Evolutionary conservation across 2,888 invertebrate species (phyloP), one percentile per base, ranked within the genome.

Genomic region (Parthenolecanium corni): DNA sequence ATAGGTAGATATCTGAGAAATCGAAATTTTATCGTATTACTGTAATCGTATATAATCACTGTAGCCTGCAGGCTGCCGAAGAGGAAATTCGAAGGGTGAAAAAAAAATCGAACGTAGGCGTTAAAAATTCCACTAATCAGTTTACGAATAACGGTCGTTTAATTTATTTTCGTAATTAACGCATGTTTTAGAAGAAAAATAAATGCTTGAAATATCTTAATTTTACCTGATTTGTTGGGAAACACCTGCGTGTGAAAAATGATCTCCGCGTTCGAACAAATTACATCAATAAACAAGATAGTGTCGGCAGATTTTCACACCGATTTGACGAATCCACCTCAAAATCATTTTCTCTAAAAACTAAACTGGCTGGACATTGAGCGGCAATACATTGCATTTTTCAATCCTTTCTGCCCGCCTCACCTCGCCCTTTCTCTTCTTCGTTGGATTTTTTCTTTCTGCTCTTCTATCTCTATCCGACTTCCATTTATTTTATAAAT

Each of bases 221-320:
- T 57, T 57, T 57, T 57, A 57, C 57, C 57, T 57, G 57, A 57
- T 57, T 57, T 47, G 46, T 46, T 44, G 31, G 46, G 57, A 57
- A 57, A 57, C 57, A 57, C 57, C 57, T 57, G 57, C 46, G 57
- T 57, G 57, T 57, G 57, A 57, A 57, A 57, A 57, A 57, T 57
- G 18, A 57, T 57, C 57, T 46, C 36, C 24, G 57, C 31, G 47
- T 47, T 25, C 46, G n/a, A 47, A 57, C 57, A 57, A 57, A 47
- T 57, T 57, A 57, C 57, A 57, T 57, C 57, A 57, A 57, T 57
- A 57, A 57, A 57, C 57, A 57, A 57, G 57, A 46, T 47, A 57
- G 57, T 57, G 57, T 57, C 46, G 47, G 57, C 57, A 57, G 57
- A 57, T 36, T 57, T 57, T 57, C 57, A 57, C 57, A 57, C 57